Evolutionary conservation across 35 echinoderm and acorn worm species (phyloP), one percentile per base, ranked within the genome.

Genomic region (Ophiothrix spiculata): DNA sequence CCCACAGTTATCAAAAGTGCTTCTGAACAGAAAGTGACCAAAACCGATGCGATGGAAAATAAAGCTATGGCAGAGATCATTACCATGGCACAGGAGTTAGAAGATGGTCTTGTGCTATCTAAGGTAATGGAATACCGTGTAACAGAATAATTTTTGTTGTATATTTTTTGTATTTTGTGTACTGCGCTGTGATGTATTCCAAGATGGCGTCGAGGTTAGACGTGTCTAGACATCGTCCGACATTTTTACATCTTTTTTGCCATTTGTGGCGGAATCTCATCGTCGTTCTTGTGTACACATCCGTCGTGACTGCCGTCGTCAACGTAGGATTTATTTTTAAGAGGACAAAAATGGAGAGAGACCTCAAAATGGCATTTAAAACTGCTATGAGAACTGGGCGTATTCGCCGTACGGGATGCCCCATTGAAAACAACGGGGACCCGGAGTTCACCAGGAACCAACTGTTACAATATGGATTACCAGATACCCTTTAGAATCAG

Each of bases 1-100:
- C 80, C 80, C 39, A 39, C 80, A 56, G 40, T 82, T 54, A 33
- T 37, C 46, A 82, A 49, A 33, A 33, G 56, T 56, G 28, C 80
- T n/a, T 54, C 39, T 54, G 56, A 82, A 82, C 39, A 45, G 39
- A 80, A 80, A 40, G 79, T 80, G 12, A 80, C 32, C 36, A 80
- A 80, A 80, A 80, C 45, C 80, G n/a, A 41, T 54, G 45, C 14
- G 21, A 49, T 54, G 13, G 80, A 41, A 82, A n/a, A n/a, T 36
- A 37, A 78, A 78, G 38, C 60, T 2, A 69, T 56, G 31, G 80
- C 80, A 41, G 45, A 82, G 6, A 82, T 82, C 40, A 82, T 82
- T 25, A 49, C 1, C 35, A 49, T 82, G 80, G 80, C 80, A 56
- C n/a, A 40, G 31, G 3, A 80, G 4, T 36, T 25, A 14, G 78